These are phyloP conservation scores for Ypsolopha scabrella DNA, from an alignment of 2,888 invertebrate genomes.

Conservation along the genomic window DNA sequence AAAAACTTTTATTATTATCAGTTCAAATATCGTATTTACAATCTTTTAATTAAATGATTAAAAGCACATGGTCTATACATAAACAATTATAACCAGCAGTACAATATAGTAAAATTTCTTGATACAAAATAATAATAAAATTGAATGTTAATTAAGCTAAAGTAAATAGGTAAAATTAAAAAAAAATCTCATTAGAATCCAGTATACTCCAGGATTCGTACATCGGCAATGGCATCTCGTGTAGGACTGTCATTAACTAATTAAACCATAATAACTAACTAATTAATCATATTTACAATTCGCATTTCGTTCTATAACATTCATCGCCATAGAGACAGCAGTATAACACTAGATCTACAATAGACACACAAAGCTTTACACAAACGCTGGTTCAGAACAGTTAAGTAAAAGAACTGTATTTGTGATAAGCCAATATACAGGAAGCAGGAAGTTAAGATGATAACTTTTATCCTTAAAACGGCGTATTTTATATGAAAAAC, in stretches of 20 bases:
- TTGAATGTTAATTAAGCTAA: constrained; percentile 38
- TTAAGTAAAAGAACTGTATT: too few relatives aligned
- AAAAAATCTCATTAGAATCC: constrained; percentile 34
- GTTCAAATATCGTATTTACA: constrained; percentile 73
- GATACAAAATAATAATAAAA: constrained; percentile 31
- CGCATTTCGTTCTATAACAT: not conserved
- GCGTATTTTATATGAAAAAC: too few relatives aligned
- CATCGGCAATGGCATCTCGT: constrained; percentile 44
- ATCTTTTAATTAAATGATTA: constrained; percentile 66
- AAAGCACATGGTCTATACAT: constrained; percentile 66
- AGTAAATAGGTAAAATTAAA: constrained; percentile 27
- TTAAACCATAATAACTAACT: constrained; percentile 17
- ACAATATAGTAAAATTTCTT: not conserved
- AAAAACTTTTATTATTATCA: constrained; percentile 70
- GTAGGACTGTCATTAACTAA: constrained; percentile 36
- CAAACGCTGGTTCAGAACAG: too few relatives aligned
- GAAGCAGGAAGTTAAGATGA: too few relatives aligned
- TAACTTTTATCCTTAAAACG: too few relatives aligned
- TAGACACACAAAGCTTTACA: too few relatives aligned
- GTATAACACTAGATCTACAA: too few relatives aligned
- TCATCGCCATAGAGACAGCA: too few relatives aligned
- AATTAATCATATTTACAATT: constrained; percentile 19
- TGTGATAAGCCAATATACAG: too few relatives aligned
- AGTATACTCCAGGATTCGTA: constrained; percentile 27
- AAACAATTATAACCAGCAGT: constrained; percentile 18